Evolutionary conservation across 2,888 invertebrate genomes (phyloP).

Genomic region (Leptothorax acervorum): DNA sequence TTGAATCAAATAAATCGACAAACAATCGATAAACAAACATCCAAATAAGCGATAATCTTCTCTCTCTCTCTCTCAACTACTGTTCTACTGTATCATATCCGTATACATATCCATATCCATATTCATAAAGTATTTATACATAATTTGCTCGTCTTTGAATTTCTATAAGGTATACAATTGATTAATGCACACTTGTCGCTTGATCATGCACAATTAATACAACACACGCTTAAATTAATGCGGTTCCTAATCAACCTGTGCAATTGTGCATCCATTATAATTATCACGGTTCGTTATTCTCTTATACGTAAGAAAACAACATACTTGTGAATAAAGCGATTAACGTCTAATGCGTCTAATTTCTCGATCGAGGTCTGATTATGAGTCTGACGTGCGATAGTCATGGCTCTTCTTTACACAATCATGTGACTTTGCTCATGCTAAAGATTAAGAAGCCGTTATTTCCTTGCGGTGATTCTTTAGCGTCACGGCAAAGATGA

Average conservation of each 20-base stretch:
- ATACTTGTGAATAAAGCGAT: background rate
- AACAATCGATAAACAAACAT: background rate
- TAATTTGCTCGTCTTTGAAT: constrained; percentile 37
- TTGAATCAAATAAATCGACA: background rate
- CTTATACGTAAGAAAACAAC: background rate
- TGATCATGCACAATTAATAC: background rate
- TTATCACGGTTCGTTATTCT: constrained; percentile 13
- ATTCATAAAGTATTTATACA: background rate
- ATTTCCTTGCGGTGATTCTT: background rate
- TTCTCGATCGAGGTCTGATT: background rate
- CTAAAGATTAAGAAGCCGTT: background rate
- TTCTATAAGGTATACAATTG: constrained; percentile 65
- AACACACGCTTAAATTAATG: background rate
- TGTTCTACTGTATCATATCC: background rate
- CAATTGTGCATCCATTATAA: background rate
- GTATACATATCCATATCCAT: background rate
- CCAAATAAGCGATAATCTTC: background rate
- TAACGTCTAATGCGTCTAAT: background rate
- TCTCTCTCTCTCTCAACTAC: background rate
- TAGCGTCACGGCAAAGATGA: background rate
- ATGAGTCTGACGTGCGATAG: background rate
- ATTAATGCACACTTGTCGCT: background rate
- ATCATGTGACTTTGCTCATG: constrained; percentile 4
- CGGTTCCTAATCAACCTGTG: background rate
- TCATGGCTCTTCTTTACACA: background rate